Base-by-base conservation (phyloP, 2,888 invertebrate genomes). In the Polydrusus tereticollis region DNA sequence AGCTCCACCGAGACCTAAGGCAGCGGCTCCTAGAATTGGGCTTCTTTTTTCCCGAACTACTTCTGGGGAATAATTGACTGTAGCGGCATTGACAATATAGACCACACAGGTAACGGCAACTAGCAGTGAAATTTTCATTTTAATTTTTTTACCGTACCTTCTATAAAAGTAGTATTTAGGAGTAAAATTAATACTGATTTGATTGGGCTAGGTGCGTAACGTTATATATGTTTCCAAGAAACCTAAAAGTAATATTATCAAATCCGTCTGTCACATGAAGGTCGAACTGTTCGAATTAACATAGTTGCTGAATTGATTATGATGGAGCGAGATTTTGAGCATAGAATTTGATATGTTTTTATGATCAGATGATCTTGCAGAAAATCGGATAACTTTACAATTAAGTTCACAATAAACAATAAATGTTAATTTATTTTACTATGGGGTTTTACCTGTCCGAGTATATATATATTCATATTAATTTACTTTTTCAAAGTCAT, bases 91-190 rank as follows among this genome's bases (percentile, higher is more conserved):
- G 23, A 65, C 74, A 12, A 75, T 38, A 20, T 64, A 63, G 21
- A 75, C 68, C 8, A 57, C 62, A 59, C 75, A 75, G 8, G 75
- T 64, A 20, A 75, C 70, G 14, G 73, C 64, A 26, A 69, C 59
- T 26, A 76, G 18, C 7, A 70, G 2, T 18, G 67, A 69, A 23
- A 74, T 41, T 63, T 72, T 77, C 77, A 77, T 77, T 65, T 69
- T 75, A 58, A 57, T 63, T 68, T 23, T 60, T 62, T 45, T 33
- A n/a, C n/a, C n/a, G n/a, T n/a, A n/a, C n/a, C n/a, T n/a, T n/a
- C n/a, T n/a, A n/a, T n/a, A n/a, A n/a, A n/a, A n/a, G n/a, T n/a
- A n/a, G n/a, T n/a, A n/a, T n/a, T n/a, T n/a, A n/a, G n/a, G n/a
- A n/a, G n/a, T n/a, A n/a, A n/a, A n/a, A n/a, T n/a, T 62, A 36